A percentile compares a stretch with the other conserved stretches of the same genome.
These are phyloP conservation scores for Listronotus bonariensis DNA, from an alignment of 1,140 invertebrate species.

Conservation along the genomic window DNA sequence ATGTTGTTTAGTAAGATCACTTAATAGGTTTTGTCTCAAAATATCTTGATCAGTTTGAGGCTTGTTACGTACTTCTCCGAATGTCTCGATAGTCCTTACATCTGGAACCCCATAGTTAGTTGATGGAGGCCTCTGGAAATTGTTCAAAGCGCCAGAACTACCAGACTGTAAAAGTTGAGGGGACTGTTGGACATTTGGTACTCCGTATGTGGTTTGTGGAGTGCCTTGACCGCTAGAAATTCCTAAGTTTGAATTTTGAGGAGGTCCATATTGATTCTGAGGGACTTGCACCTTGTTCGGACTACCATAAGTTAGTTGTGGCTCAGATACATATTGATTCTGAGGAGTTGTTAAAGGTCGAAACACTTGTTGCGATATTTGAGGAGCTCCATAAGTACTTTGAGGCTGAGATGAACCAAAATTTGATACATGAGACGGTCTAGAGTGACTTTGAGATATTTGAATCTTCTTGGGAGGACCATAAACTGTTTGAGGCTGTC, in stretches of 20 bases:
- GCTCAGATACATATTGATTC: no score
- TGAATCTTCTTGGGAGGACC: not conserved
- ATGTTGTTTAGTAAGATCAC: conserved; percentile 11
- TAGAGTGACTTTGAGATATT: not conserved
- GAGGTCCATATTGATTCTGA: conserved; percentile 1
- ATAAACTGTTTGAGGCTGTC: conserved; percentile 1
- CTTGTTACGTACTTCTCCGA: conserved; percentile 2
- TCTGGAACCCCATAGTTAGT: conserved; percentile 27
- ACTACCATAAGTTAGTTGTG: no score
- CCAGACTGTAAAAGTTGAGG: not conserved
- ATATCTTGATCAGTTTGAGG: conserved; percentile 1
- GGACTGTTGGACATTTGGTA: not conserved
- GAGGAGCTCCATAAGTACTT: not conserved
- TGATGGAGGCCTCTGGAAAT: conserved; percentile 2
- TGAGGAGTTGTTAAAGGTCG: no score
- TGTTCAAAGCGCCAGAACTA: not conserved
- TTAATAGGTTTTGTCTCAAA: conserved; percentile 16
- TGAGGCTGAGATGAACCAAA: not conserved
- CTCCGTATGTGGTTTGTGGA: conserved; percentile 8
- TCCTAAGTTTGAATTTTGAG: not conserved
- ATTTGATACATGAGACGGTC: not conserved
- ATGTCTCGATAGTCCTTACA: conserved; percentile 18
- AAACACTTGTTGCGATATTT: no score
- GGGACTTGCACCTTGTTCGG: no score
- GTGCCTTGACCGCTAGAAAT: not conserved